Base-by-base conservation (phyloP, 2,797 vertebrate genomes). In the Spheniscus humboldti region DNA sequence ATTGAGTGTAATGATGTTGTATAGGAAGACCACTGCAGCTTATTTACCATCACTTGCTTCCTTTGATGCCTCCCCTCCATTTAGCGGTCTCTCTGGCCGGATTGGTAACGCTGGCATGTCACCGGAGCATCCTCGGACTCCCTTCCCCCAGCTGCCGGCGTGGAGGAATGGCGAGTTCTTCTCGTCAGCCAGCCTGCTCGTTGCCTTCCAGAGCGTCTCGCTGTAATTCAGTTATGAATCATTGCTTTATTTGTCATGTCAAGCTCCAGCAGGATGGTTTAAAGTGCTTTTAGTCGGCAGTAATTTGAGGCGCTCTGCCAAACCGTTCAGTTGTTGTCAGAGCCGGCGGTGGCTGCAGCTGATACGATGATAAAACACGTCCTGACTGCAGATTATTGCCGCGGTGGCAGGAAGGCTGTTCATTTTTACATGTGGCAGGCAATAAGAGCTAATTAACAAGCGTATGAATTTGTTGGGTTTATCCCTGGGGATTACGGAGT, bases 281-380 rank as follows among this genome's bases (percentile, higher is more conserved):
- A n/a, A 88, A 96, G 94, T 72, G 90, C 92, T 95, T 90, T 88
- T 88, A 57, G 64, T 86, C 31, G 43, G 86, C 88, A 83, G 88
- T 73, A 59, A 92, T 91, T 92, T n/a, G 75, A 71, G 91, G 93
- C 85, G 10, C 78, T 82, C 68, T 76, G 93, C 94, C 88, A 96
- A 59, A n/a, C 33, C 14, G 15, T 81, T 91, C 37, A 6, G 67
- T 60, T 77, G 81, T 48, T 87, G 81, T 79, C 74, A 10, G 86
- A 48, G 76, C 71, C 13, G 39, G 78, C 43, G 45, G 81, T 81
- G 91, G 83, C 92, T 41, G 80, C 86, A 63, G 92, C 91, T 88
- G 88, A 95, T 94, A 13, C 25, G 33, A 60, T 28, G 95, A 83
- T 71, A 47, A 84, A 81, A 91, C 57, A 13, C 60, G 10, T 72